Evolutionary conservation across 2,888 invertebrate genomes (phyloP).

Genomic region (Athetis lepigone): DNA sequence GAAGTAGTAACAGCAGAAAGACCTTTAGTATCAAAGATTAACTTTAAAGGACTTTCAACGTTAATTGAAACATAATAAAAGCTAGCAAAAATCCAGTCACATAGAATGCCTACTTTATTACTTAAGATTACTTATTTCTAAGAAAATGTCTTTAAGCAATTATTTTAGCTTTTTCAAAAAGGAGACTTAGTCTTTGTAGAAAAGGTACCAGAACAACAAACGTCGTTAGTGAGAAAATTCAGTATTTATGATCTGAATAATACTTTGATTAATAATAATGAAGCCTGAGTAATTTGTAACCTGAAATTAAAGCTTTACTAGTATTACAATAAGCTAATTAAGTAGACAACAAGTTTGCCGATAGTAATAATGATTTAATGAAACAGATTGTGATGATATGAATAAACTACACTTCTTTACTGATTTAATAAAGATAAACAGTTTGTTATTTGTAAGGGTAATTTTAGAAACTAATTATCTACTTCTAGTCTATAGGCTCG

Average conservation of each 20-base stretch:
- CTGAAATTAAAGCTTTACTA: constrained; percentile 4
- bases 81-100: no score
- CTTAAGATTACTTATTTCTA: background rate
- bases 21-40: no score
- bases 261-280: constrained; percentile 27
- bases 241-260: constrained; percentile 18
- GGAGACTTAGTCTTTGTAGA: background rate
- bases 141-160: background rate
- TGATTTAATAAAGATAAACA: no score
- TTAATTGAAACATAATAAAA: no score
- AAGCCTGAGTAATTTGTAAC: constrained; percentile 8
- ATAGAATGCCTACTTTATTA: background rate
- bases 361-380: constrained; percentile 21
- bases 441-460: no score
- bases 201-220: background rate
- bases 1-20: no score
- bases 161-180: constrained; percentile 7
- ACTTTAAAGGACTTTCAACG: no score
- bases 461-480: no score
- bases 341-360: constrained; percentile 21
- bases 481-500: no score
- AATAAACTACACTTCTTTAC: no score
- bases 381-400: constrained; percentile 5
- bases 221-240: constrained; percentile 1
- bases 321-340: constrained; percentile 27